phyloP scores from a whole-genome alignment of 2,888 invertebrate species.

The Therioaphis trifolii region DNA sequence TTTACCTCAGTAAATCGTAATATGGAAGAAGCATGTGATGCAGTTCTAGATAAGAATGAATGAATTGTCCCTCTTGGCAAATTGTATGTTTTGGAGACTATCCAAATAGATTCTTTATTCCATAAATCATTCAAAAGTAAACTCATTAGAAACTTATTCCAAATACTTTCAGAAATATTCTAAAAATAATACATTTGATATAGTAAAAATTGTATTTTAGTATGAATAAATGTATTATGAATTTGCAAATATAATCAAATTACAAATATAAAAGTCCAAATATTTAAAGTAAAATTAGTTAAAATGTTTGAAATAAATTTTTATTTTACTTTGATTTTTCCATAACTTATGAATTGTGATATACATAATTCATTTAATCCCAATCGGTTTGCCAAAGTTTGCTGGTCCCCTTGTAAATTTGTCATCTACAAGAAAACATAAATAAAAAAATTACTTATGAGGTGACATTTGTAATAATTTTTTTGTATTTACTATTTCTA shows the following conservation, averaged over 20 bases:
- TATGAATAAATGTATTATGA: background rate
- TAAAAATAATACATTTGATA: conserved; percentile 67
- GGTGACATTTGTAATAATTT: conserved; percentile 65
- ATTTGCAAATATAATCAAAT: background rate
- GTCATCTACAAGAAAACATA: conserved; percentile 44
- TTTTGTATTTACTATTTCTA: conserved; percentile 65
- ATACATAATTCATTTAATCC: conserved; percentile 63
- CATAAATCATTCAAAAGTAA: conserved; percentile 85
- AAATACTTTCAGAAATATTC: conserved; percentile 74
- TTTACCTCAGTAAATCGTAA: conserved; percentile 78
- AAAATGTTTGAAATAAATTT: conserved; percentile 6
- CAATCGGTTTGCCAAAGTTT: conserved; percentile 62
- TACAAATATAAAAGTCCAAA: conserved; percentile 25
- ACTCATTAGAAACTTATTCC: conserved; percentile 86
- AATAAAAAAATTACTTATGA: background rate
- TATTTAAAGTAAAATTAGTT: conserved; percentile 12
- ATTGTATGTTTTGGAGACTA: conserved; percentile 72
- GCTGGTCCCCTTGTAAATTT: conserved; percentile 51
- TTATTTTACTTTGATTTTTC: conserved; percentile 60
- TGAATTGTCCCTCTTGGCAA: conserved; percentile 85
- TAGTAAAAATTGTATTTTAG: background rate
- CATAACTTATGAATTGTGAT: conserved; percentile 60
- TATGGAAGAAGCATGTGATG: conserved; percentile 81
- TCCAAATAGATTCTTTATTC: conserved; percentile 76
- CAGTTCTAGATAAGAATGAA: conserved; percentile 77